Base-by-base conservation (phyloP, 2,888 invertebrate genomes). In the Prenolepis imparis region DNA sequence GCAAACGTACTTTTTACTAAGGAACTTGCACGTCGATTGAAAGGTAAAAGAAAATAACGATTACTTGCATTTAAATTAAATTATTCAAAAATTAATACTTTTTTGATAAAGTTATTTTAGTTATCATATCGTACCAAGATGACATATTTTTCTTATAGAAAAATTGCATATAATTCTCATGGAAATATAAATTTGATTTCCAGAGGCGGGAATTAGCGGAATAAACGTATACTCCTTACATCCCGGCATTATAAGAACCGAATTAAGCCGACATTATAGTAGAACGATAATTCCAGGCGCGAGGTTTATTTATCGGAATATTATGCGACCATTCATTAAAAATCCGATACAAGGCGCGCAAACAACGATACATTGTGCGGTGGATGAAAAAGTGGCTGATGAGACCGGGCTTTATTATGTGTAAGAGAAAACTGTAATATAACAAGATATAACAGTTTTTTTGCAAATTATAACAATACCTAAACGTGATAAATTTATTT, bases 1-100 rank as follows among this genome's bases (percentile, higher is more conserved):
- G 97, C 98, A 0, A 98, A 98, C 93, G 94, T 98, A 61, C 93
- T 98, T 63, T 98, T 98, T 91, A 96, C 97, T 0, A 96, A 95
- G 88, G 97, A 97, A 93, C 95, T 98, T 52, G 96, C 96, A 0
- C 95, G 95, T 80, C 95, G 96, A 93, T 93, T 97, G 18, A 95
- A 96, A 95, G 97, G 94, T 94, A 85, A 82, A 18, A 52, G 0
- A 55, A 68, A 55, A 55, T 8, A 6, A 0, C 12, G 1, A 52
- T 52, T n/a, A 32, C 0, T 15, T 21, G n/a, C 12, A 1, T n/a
- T 48, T 48, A 48, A 48, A 48, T 48, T 2, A 48, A 21, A n/a
- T 24, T 21, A 41, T 66, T 66, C 15, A 66, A 21, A 39, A 41
- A 66, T 21, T 66, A 41, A 41, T 15, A 66, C 61, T 96, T 96